phyloP scores from a whole-genome alignment of 2,797 vertebrate species.

The Botia kubotai region DNA sequence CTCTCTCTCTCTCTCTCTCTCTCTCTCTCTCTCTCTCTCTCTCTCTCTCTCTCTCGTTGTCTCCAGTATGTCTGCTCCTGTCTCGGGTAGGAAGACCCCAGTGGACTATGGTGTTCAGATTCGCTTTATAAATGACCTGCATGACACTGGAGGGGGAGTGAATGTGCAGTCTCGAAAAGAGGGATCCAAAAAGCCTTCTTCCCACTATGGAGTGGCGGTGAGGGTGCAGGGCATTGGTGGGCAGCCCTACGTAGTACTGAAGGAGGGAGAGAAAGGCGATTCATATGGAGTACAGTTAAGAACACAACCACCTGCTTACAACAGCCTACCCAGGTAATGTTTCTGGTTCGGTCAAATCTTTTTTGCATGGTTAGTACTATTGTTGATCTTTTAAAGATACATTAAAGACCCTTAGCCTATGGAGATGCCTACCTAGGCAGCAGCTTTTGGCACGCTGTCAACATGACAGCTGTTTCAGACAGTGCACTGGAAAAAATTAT shows the following conservation, averaged over 20 bases:
- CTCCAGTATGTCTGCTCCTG: slow-evolving; percentile 73
- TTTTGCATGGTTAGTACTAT: background rate
- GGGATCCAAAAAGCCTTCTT: slow-evolving; percentile 54
- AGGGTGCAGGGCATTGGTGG: slow-evolving; percentile 93
- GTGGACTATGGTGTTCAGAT: slow-evolving; percentile 93
- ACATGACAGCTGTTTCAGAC: too few relatives aligned
- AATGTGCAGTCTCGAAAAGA: slow-evolving; percentile 65
- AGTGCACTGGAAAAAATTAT: too few relatives aligned
- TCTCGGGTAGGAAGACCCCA: slow-evolving; percentile 78
- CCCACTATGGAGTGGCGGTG: slow-evolving; percentile 88
- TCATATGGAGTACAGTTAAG: slow-evolving; percentile 93
- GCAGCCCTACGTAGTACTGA: slow-evolving; percentile 93
- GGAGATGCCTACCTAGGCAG: too few relatives aligned
- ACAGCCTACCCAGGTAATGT: slow-evolving; percentile 76
- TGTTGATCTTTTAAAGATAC: background rate
- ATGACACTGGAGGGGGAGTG: slow-evolving; percentile 72
- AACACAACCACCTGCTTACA: slow-evolving; percentile 63
- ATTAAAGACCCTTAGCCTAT: background rate
- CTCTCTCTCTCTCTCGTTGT: slow-evolving; percentile 8
- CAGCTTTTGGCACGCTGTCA: too few relatives aligned
- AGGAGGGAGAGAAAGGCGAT: slow-evolving; percentile 87
- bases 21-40: background rate
- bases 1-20: background rate
- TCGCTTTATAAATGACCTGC: slow-evolving; percentile 87
- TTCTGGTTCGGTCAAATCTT: too few relatives aligned